A percentile compares a stretch with the other conserved stretches of the same genome.
Conservation (phyloP, 2,797 vertebrate genomes). For the Morus bassanus region DNA sequence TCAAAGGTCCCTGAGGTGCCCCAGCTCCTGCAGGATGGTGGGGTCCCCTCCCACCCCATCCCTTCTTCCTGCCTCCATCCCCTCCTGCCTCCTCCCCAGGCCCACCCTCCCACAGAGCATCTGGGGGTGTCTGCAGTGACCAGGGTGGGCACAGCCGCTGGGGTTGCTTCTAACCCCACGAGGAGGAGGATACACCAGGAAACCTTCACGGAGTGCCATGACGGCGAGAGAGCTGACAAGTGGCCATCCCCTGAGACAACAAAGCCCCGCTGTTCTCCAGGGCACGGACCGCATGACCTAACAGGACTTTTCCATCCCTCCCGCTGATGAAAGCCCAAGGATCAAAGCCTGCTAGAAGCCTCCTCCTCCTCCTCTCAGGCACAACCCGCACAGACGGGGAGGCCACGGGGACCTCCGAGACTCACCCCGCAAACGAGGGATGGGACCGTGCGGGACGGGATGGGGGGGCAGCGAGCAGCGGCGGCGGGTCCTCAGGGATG, state of each 20-base stretch:
- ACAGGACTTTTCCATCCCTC: slow-evolving; percentile 7
- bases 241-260: slow-evolving; percentile 47
- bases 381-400: not conserved
- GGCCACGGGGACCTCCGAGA: not conserved
- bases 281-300: not conserved
- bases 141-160: not conserved
- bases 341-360: not conserved
- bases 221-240: not conserved
- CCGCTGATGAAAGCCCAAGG: not conserved
- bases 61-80: not conserved
- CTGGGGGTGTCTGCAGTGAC: not conserved
- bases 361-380: not conserved
- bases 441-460: not conserved
- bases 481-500: not conserved
- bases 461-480: not conserved
- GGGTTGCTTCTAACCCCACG: not conserved
- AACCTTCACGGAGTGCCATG: not conserved
- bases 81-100: not conserved
- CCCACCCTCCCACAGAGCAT: not conserved
- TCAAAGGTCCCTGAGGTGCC: not conserved
- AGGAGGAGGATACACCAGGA: not conserved
- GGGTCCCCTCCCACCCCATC: not conserved
- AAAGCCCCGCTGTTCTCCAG: slow-evolving; percentile 40
- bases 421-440: not conserved
- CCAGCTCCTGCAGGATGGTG: not conserved